phyloP scores from a whole-genome alignment of 2,888 invertebrate genomes.

The Dryomyza anilis region DNA sequence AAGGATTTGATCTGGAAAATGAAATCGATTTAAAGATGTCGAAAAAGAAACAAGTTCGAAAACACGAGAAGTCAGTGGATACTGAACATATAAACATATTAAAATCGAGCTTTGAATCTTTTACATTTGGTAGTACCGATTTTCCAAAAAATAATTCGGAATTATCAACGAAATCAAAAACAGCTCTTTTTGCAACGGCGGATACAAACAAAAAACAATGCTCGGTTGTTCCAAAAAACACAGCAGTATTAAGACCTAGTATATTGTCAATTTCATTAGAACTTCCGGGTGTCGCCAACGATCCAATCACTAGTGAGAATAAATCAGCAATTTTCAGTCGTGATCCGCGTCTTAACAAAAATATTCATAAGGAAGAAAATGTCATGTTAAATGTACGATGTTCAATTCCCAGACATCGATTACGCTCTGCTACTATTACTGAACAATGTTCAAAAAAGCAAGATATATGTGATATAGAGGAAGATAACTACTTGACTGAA shows the following conservation, averaged over 20 bases:
- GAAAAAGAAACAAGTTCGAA: not conserved
- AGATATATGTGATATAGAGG: constrained; percentile 44
- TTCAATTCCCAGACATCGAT: constrained; percentile 11
- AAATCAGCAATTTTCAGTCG: constrained; percentile 49
- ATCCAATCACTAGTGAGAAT: no score
- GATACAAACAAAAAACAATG: no score
- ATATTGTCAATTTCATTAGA: constrained; percentile 43
- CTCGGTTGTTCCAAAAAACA: not conserved
- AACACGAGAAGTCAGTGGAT: constrained; percentile 47
- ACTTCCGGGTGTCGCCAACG: constrained; percentile 9
- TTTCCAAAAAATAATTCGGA: no score
- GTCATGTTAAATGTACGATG: no score
- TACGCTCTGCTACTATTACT: constrained; percentile 17
- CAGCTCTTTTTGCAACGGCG: no score
- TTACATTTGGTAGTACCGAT: constrained; percentile 58
- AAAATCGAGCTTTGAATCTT: constrained; percentile 56
- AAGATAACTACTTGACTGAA: constrained; percentile 59
- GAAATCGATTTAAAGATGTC: not conserved
- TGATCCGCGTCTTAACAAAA: constrained; percentile 59
- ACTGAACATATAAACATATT: constrained; percentile 55
- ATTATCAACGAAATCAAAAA: no score
- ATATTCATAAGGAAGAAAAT: constrained; percentile 52
- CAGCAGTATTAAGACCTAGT: constrained; percentile 49
- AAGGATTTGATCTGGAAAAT: not conserved
- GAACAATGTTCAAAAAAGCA: constrained; percentile 8